These are phyloP conservation scores for Cyphomyrmex costatus DNA, from an alignment of 1,140 invertebrate species.

Conservation along the genomic window DNA sequence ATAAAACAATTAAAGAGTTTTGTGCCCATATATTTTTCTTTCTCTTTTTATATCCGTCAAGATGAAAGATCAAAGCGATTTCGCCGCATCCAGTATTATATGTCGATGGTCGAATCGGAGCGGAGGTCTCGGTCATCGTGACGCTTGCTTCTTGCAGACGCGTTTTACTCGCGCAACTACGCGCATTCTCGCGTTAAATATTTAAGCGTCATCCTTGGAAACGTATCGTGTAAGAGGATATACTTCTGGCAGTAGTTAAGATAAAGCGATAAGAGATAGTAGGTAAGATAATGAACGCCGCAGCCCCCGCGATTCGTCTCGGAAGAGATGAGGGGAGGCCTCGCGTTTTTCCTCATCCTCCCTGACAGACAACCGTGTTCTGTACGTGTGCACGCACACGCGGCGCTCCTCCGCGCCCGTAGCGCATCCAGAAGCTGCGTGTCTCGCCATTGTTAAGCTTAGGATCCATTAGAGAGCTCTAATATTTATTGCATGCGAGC, in stretches of 20 bases:
- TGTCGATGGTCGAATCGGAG: too few species aligned
- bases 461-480: conserved; percentile 31
- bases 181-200: conserved; percentile 18
- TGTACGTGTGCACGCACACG: neutral
- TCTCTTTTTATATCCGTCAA: too few species aligned
- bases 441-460: conserved; percentile 19
- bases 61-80: too few species aligned
- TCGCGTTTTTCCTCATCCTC: conserved; percentile 8
- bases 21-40: too few species aligned
- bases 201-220: conserved; percentile 25
- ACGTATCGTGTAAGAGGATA: conserved; percentile 36
- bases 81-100: too few species aligned
- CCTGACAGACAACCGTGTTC: neutral
- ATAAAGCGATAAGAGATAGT: conserved; percentile 40
- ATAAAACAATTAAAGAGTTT: too few species aligned
- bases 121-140: too few species aligned
- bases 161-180: neutral
- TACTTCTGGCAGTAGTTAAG: conserved; percentile 17
- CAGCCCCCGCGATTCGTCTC: conserved; percentile 24
- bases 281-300: conserved; percentile 29
- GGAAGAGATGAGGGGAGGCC: neutral
- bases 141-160: neutral
- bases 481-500: conserved; percentile 41
- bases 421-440: conserved; percentile 21
- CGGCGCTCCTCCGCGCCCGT: neutral